These are phyloP conservation scores for Enoplosus armatus DNA, from an alignment of 2,797 vertebrate species.

Conservation along the genomic window DNA sequence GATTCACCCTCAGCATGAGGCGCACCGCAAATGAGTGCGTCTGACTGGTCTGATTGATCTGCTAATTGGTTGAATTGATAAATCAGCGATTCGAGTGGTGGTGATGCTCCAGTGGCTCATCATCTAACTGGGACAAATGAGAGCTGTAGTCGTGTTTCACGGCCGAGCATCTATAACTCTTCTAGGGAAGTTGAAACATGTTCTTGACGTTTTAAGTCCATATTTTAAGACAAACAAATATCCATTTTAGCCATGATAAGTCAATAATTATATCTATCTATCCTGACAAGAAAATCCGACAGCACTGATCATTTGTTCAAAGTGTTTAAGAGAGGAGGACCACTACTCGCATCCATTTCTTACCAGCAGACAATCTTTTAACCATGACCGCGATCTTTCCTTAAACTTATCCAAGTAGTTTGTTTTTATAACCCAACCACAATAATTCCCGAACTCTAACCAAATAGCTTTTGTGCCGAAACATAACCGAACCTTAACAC, in stretches of 20 bases:
- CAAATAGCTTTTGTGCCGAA: neutral
- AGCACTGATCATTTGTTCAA: neutral
- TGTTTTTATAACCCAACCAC: neutral
- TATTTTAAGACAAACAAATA: neutral
- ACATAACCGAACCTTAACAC: neutral
- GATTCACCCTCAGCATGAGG: neutral
- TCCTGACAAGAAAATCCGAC: neutral
- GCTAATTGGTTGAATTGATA: neutral
- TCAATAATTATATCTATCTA: neutral
- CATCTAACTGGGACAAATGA: neutral
- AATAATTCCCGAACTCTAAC: neutral
- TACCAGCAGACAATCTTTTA: neutral
- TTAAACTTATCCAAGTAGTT: neutral
- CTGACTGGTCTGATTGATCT: neutral
- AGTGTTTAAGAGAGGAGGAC: too few species aligned
- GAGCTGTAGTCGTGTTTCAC: neutral
- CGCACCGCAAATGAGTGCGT: neutral
- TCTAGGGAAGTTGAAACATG: neutral
- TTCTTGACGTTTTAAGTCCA: neutral
- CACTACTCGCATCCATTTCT: neutral
- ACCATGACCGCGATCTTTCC: neutral
- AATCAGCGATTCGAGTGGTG: neutral
- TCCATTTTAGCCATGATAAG: neutral
- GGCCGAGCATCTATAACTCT: too few species aligned
- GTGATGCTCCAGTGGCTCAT: neutral